phyloP scores from a whole-genome alignment of 2,888 invertebrate species.

The Vesta saturnalis region DNA sequence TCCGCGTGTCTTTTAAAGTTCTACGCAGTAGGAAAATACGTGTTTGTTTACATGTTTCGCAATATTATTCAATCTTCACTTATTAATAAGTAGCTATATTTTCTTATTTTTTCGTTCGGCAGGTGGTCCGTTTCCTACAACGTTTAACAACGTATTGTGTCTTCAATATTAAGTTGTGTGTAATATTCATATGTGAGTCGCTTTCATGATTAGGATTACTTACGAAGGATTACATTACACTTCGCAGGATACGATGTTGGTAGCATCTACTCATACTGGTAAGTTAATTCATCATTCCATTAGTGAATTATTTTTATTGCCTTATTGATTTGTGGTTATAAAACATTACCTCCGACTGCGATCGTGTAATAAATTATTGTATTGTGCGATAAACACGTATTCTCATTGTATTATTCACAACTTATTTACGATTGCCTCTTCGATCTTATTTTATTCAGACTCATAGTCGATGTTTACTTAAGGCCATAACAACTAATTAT shows the following conservation, averaged over 20 bases:
- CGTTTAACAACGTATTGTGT: not conserved
- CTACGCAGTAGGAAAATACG: slow-evolving; percentile 1
- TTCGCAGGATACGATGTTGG: slow-evolving; percentile 24
- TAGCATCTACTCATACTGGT: slow-evolving; percentile 26
- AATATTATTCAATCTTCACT: not conserved
- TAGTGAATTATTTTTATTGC: not conserved
- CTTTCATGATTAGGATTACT: slow-evolving; percentile 29
- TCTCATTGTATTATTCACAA: not conserved
- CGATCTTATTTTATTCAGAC: too few relatives aligned
- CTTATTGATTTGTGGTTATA: not conserved
- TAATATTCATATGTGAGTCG: not conserved
- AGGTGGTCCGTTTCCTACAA: not conserved
- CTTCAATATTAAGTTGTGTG: not conserved
- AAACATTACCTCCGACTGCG: not conserved
- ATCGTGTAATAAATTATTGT: not conserved
- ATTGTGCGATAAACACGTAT: not conserved
- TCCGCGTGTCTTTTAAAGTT: slow-evolving; percentile 9
- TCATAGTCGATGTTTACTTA: too few relatives aligned
- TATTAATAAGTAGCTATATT: not conserved
- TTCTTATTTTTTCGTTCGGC: not conserved
- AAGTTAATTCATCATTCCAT: slow-evolving; percentile 6
- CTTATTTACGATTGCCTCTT: not conserved
- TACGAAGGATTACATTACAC: slow-evolving; percentile 29
- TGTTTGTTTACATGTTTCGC: slow-evolving; percentile 3
- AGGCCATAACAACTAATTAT: too few relatives aligned